Conservation (phyloP, 2,113 vertebrate genomes). For the Scolopax mira region DNA sequence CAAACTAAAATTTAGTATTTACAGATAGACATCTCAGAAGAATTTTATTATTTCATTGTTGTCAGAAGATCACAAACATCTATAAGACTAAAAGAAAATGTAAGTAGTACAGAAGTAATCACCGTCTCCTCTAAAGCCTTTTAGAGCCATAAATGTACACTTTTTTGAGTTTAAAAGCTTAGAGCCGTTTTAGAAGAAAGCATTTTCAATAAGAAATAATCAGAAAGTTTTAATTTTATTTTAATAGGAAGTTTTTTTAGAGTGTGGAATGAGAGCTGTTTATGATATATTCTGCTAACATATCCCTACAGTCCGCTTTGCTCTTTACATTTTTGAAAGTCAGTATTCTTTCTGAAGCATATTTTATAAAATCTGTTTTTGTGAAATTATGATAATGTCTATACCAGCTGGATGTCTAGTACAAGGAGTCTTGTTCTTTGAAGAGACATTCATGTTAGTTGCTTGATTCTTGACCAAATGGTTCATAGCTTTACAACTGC, state of each 20-base stretch:
- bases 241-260: constrained; percentile 1
- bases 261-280: neutral
- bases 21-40: neutral
- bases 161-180: neutral
- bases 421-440: constrained; percentile 35
- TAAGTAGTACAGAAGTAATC: neutral
- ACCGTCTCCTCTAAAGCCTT: neutral
- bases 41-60: neutral
- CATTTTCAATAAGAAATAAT: neutral
- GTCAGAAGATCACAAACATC: neutral
- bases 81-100: neutral
- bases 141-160: neutral
- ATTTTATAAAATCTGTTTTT: constrained; percentile 56
- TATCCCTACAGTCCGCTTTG: neutral
- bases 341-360: constrained; percentile 28
- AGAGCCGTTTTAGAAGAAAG: neutral
- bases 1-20: neutral
- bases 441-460: neutral
- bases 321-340: constrained; percentile 37
- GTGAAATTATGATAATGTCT: constrained; percentile 39
- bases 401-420: constrained; percentile 47
- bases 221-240: constrained; percentile 3
- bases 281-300: constrained; percentile 17
- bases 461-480: constrained; percentile 51
- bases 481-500: neutral